A percentile compares a stretch with the other conserved stretches of the same genome.
Evolutionary conservation across 1,140 invertebrate species (phyloP).

Genomic region (Bombus fervidus): DNA sequence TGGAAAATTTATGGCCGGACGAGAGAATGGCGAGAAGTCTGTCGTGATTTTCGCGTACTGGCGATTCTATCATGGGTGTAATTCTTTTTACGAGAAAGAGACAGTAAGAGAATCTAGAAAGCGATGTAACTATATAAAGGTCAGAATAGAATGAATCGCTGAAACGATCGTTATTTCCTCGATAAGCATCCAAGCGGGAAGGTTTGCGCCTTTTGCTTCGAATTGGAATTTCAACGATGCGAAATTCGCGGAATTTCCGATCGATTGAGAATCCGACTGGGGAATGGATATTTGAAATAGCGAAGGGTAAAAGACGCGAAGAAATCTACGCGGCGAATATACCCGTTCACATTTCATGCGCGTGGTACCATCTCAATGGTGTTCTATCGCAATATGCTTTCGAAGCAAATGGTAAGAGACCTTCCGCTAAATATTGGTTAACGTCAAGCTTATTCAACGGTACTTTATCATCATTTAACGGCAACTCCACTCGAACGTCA

Average conservation of each 20-base stretch:
- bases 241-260: constrained; percentile 1
- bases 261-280: neutral
- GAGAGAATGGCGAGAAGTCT: neutral
- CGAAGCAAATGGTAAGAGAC: constrained; percentile 4
- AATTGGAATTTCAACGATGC: neutral
- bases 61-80: no score
- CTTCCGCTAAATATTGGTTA: constrained; percentile 41
- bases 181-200: neutral
- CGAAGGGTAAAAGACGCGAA: neutral
- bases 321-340: neutral
- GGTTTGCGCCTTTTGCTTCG: neutral
- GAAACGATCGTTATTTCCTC: neutral
- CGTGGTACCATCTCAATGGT: neutral
- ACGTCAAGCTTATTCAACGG: constrained; percentile 31
- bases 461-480: constrained; percentile 49
- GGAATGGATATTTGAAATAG: neutral
- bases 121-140: neutral
- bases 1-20: constrained; percentile 21
- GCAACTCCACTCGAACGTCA: constrained; percentile 8
- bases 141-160: neutral
- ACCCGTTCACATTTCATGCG: constrained; percentile 20
- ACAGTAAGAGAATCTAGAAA: neutral
- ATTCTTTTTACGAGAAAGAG: neutral
- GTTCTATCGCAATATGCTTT: neutral
- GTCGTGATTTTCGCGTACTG: neutral